phyloP scores from a whole-genome alignment of 2,888 invertebrate species.

The Tetropium fuscum region DNA sequence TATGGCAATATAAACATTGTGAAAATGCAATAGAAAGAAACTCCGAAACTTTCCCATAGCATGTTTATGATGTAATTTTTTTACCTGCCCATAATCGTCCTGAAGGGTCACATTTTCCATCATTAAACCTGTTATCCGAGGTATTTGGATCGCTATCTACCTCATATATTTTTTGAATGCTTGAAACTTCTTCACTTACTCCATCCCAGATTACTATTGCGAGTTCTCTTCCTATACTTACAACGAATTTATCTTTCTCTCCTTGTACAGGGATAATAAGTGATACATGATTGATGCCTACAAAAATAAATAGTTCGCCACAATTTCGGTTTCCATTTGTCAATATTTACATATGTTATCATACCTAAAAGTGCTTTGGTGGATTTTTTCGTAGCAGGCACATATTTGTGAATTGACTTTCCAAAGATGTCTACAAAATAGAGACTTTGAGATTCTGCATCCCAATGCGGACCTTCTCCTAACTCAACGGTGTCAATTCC shows the following conservation, averaged over 20 bases:
- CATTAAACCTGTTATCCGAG: conserved; percentile 76
- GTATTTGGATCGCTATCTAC: conserved; percentile 72
- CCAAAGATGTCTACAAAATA: conserved; percentile 74
- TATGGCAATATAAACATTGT: no score
- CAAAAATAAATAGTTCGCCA: background rate
- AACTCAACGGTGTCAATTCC: conserved; percentile 68
- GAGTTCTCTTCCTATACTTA: conserved; percentile 72
- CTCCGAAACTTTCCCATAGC: no score
- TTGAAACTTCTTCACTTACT: conserved; percentile 65
- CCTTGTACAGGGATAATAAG: conserved; percentile 76
- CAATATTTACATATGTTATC: no score
- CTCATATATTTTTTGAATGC: conserved; percentile 68
- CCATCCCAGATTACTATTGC: conserved; percentile 77
- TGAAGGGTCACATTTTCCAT: conserved; percentile 81
- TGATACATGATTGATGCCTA: conserved; percentile 53
- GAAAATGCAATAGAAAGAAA: no score
- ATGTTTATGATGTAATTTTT: no score
- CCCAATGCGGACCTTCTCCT: conserved; percentile 82
- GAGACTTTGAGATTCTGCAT: conserved; percentile 70
- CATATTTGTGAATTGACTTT: conserved; percentile 51
- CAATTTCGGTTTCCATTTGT: background rate
- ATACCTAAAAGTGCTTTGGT: conserved; percentile 67
- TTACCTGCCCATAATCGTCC: conserved; percentile 81
- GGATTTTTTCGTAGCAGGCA: conserved; percentile 47
- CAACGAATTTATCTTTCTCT: conserved; percentile 71